A percentile compares a stretch with the other conserved stretches of the same genome.
Conservation (phyloP, 2,888 invertebrate species). For the Clostera curtula region DNA sequence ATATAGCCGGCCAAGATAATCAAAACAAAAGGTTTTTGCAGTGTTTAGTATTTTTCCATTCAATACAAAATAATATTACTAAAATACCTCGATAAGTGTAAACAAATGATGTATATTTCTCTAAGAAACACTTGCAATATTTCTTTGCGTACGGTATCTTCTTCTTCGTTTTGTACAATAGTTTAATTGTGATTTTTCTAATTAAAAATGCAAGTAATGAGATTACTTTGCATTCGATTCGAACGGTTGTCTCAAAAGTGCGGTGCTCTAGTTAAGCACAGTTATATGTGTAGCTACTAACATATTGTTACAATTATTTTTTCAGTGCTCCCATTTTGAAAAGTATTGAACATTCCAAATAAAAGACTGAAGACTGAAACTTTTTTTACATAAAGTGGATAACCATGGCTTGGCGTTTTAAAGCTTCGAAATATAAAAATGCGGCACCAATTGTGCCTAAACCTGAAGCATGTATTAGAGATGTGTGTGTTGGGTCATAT, state of each 20-base stretch:
- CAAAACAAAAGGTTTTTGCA: slow-evolving; percentile 61
- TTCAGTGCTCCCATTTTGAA: no score
- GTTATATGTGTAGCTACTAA: no score
- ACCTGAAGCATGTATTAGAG: slow-evolving; percentile 92
- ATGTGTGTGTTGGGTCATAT: slow-evolving; percentile 93
- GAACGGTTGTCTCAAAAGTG: no score
- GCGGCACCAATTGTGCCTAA: slow-evolving; percentile 96
- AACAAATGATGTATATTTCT: slow-evolving; percentile 3
- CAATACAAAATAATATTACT: slow-evolving; percentile 9
- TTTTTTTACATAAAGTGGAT: slow-evolving; percentile 43
- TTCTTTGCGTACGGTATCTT: not conserved
- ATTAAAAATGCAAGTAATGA: slow-evolving; percentile 26
- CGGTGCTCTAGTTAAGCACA: no score
- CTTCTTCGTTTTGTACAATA: not conserved
- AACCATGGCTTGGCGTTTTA: slow-evolving; percentile 94
- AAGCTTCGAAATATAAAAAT: slow-evolving; percentile 99
- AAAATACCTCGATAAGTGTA: slow-evolving; percentile 4
- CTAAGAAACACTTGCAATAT: slow-evolving; percentile 8
- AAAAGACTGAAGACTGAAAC: slow-evolving; percentile 63
- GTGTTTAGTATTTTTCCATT: slow-evolving; percentile 27
- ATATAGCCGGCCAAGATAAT: slow-evolving; percentile 55
- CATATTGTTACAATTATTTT: no score
- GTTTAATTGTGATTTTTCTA: slow-evolving; percentile 19
- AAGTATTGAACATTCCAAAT: slow-evolving; percentile 57
- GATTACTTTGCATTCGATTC: slow-evolving; percentile 19